A percentile compares a stretch with the other conserved stretches of the same genome.
Conservation (phyloP, 1,140 invertebrate species). For the Anadara kagoshimensis region DNA sequence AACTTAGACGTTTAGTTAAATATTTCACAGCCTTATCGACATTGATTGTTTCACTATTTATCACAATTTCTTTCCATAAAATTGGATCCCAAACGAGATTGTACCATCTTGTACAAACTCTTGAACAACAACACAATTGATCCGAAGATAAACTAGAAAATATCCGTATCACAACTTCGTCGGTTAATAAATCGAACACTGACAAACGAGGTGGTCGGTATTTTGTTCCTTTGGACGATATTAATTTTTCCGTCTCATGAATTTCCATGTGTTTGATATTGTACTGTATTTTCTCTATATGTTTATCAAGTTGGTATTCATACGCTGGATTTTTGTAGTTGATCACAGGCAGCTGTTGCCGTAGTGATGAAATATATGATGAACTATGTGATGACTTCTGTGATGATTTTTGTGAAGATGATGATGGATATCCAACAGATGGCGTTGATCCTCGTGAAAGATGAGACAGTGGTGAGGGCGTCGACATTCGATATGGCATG, state of each 20-base stretch:
- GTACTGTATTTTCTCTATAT: conserved; percentile 47
- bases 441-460: conserved; percentile 34
- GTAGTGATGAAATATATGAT: conserved; percentile 25
- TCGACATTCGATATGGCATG: conserved; percentile 42
- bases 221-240: conserved; percentile 45
- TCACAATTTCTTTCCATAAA: conserved; percentile 83
- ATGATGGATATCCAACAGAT: conserved; percentile 16
- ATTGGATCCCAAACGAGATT: conserved; percentile 85
- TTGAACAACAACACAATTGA: conserved; percentile 85
- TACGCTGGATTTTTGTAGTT: conserved; percentile 40
- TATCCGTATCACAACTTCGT: conserved; percentile 78
- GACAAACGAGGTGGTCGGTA: conserved; percentile 48
- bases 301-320: conserved; percentile 39
- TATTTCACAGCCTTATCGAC: conserved; percentile 82
- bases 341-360: conserved; percentile 26
- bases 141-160: conserved; percentile 85
- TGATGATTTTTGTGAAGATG: conserved; percentile 39
- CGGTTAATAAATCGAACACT: conserved; percentile 72
- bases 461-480: conserved; percentile 36
- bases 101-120: conserved; percentile 88
- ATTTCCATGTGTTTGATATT: conserved; percentile 51
- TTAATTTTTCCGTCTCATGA: conserved; percentile 45
- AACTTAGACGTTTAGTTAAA: conserved; percentile 72
- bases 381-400: conserved; percentile 20
- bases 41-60: conserved; percentile 80